phyloP scores from a whole-genome alignment of 2,113 vertebrate species.

The Casuarius casuarius region DNA sequence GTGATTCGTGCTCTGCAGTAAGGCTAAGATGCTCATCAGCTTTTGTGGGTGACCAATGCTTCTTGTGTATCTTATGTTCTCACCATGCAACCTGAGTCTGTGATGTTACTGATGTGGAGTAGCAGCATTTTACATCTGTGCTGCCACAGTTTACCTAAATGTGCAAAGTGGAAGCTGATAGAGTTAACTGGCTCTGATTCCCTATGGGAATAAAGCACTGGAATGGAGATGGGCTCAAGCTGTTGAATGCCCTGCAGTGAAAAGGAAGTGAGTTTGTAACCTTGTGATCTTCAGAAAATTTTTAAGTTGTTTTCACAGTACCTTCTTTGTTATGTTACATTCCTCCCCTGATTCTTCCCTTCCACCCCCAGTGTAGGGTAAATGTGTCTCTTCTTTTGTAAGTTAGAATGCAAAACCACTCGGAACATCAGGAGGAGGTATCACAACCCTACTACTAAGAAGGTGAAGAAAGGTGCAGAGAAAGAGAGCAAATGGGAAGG shows the following conservation, averaged over 20 bases:
- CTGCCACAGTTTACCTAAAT: background rate
- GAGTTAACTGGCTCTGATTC: background rate
- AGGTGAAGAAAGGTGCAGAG: background rate
- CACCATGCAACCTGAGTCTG: background rate
- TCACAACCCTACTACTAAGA: background rate
- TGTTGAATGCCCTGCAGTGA: rapidly evolving
- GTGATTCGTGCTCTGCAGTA: rapidly evolving
- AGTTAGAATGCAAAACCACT: background rate
- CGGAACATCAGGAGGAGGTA: background rate
- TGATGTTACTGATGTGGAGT: rapidly evolving
- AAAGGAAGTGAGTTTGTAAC: background rate
- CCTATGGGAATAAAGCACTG: background rate
- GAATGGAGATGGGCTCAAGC: background rate
- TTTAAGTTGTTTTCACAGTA: background rate
- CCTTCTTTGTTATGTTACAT: background rate
- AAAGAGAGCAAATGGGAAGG: background rate
- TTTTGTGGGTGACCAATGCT: background rate
- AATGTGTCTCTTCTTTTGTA: background rate
- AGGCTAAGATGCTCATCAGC: background rate
- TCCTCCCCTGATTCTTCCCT: background rate
- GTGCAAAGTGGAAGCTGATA: no score
- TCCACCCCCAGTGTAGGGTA: background rate
- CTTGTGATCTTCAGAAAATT: background rate
- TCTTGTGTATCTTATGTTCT: background rate
- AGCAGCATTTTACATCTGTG: background rate